Evolutionary conservation across 2,888 invertebrate species (phyloP).

Genomic region (Selenia dentaria): DNA sequence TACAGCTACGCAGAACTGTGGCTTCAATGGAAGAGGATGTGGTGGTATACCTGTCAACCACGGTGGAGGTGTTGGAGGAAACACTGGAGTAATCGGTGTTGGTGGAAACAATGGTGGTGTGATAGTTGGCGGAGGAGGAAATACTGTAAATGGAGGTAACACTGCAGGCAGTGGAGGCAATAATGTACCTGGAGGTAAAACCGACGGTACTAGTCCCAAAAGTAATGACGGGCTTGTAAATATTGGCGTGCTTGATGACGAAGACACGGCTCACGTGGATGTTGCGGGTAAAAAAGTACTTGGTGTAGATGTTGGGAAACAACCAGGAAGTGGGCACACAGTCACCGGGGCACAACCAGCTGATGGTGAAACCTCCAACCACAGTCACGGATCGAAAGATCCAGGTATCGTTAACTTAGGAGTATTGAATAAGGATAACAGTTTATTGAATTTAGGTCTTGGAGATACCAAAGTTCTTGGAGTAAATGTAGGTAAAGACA

Average conservation of each 20-base stretch:
- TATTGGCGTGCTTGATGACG: neutral
- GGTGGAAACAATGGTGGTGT: constrained; percentile 11
- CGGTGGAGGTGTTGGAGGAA: constrained; percentile 6
- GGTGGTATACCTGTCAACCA: constrained; percentile 9
- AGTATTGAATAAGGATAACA: neutral
- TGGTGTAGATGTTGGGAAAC: neutral
- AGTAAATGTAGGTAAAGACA: neutral
- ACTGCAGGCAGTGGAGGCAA: constrained; percentile 1
- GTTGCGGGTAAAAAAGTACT: neutral
- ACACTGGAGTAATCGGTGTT: constrained; percentile 12
- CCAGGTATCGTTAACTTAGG: neutral
- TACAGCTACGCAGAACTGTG: constrained; percentile 51
- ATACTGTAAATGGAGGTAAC: constrained; percentile 2
- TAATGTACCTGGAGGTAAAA: neutral
- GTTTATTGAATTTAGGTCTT: neutral
- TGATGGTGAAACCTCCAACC: neutral
- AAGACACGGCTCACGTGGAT: neutral
- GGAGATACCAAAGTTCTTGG: constrained; percentile 1
- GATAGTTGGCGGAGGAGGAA: constrained; percentile 9
- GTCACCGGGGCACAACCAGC: neutral
- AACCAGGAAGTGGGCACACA: neutral
- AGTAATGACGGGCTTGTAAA: neutral
- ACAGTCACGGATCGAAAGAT: neutral
- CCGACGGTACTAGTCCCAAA: neutral
- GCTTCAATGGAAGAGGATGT: constrained; percentile 25